Evolutionary conservation across 2,888 invertebrate genomes (phyloP).

Genomic region (Ophioninae sp.): DNA sequence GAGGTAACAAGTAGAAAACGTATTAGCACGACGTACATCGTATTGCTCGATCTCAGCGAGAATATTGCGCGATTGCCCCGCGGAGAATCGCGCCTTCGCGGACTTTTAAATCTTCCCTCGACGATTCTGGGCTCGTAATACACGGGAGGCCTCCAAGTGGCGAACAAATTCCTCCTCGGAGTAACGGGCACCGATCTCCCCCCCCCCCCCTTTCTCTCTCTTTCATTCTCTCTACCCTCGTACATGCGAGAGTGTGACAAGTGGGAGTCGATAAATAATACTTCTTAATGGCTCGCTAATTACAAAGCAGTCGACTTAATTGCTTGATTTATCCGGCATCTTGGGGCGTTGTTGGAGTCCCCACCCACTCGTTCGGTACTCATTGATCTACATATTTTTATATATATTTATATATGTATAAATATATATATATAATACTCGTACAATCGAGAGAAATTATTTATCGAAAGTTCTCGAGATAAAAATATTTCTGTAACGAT

Average conservation of each 20-base stretch:
- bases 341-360: slow-evolving; percentile 39
- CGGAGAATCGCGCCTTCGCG: slow-evolving; percentile 27
- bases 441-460: too few relatives aligned
- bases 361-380: slow-evolving; percentile 1
- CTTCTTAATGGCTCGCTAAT: slow-evolving; percentile 74
- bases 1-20: slow-evolving; percentile 43
- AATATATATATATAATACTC: too few relatives aligned
- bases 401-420: background rate
- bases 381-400: slow-evolving; percentile 2
- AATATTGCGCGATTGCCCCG: slow-evolving; percentile 47
- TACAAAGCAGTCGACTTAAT: slow-evolving; percentile 69
- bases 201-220: too few relatives aligned
- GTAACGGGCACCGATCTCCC: slow-evolving; percentile 19
- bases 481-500: too few relatives aligned
- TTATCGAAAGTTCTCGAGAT: too few relatives aligned
- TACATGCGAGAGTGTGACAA: slow-evolving; percentile 61
- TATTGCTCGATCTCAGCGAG: slow-evolving; percentile 45
- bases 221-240: slow-evolving; percentile 4
- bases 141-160: slow-evolving; percentile 24
- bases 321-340: slow-evolving; percentile 71
- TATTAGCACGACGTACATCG: slow-evolving; percentile 41
- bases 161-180: slow-evolving; percentile 54
- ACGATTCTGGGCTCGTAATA: slow-evolving; percentile 25
- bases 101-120: slow-evolving; percentile 7
- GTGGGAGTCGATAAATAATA: slow-evolving; percentile 72